Evolutionary conservation across 1,140 invertebrate genomes (phyloP).

Genomic region (Heliothis virescens): DNA sequence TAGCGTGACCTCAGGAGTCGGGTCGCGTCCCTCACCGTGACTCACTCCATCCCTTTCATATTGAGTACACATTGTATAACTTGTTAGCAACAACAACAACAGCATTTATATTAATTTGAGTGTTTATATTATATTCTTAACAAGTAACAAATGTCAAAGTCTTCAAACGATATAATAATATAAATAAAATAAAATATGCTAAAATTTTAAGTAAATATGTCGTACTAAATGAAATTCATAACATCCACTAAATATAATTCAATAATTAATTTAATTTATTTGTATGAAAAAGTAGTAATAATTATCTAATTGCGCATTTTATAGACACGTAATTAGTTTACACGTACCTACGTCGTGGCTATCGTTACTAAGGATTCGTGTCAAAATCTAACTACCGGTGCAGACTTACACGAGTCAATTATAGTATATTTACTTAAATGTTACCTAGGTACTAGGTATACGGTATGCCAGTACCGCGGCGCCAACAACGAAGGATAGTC

Average conservation of each 20-base stretch:
- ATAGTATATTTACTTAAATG: slow-evolving; percentile 45
- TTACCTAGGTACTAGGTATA: slow-evolving; percentile 22
- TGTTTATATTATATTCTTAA: slow-evolving; percentile 76
- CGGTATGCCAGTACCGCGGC: slow-evolving; percentile 25
- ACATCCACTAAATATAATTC: slow-evolving; percentile 40
- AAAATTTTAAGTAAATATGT: slow-evolving; percentile 22
- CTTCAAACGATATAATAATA: slow-evolving; percentile 39
- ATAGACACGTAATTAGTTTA: slow-evolving; percentile 66
- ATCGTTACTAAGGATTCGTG: slow-evolving; percentile 71
- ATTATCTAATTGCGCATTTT: slow-evolving; percentile 73
- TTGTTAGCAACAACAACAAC: slow-evolving; percentile 79
- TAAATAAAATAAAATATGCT: slow-evolving; percentile 25
- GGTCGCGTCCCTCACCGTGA: slow-evolving; percentile 49
- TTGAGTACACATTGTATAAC: slow-evolving; percentile 81
- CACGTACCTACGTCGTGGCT: slow-evolving; percentile 55
- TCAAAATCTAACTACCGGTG: slow-evolving; percentile 80
- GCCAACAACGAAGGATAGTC: slow-evolving; percentile 39
- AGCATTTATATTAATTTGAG: slow-evolving; percentile 76
- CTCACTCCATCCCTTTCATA: slow-evolving; percentile 60
- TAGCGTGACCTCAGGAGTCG: slow-evolving; percentile 16
- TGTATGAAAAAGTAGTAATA: slow-evolving; percentile 51
- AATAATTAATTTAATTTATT: slow-evolving; percentile 45
- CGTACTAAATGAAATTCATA: slow-evolving; percentile 20
- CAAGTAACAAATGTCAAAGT: slow-evolving; percentile 53
- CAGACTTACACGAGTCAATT: slow-evolving; percentile 61